Percentiles rank a stretch among this genome's conserved stretches.
These are phyloP conservation scores for Dinocampus coccinellae DNA, from an alignment of 2,888 invertebrate genomes.

Conservation along the genomic window DNA sequence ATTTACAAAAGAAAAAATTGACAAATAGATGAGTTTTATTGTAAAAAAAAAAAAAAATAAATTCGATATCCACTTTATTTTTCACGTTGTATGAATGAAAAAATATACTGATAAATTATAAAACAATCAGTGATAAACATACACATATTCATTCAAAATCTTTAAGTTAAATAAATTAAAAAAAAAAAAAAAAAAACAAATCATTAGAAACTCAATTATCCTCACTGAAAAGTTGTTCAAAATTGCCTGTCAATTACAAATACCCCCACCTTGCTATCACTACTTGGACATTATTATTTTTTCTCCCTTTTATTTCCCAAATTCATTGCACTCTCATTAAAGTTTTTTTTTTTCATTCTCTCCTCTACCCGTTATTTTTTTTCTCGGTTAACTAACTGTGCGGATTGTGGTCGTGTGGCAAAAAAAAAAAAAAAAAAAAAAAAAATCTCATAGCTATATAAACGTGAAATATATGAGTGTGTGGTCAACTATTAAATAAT, in stretches of 20 bases:
- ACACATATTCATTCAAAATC: no score
- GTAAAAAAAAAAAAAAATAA: not conserved
- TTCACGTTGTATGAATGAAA: no score
- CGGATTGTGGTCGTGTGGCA: conserved; percentile 14
- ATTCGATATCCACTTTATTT: no score
- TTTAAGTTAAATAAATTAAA: no score
- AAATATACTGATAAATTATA: no score
- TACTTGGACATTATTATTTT: conserved; percentile 4
- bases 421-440: no score
- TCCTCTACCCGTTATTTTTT: not conserved
- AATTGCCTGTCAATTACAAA: conserved; percentile 25
- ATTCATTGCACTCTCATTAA: conserved; percentile 38
- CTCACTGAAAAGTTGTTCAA: conserved; percentile 9
- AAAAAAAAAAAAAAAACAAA: conserved; percentile 29
- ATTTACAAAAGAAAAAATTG: not conserved
- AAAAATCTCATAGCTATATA: not conserved
- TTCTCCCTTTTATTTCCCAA: conserved; percentile 20
- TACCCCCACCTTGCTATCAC: not conserved
- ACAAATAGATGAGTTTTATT: not conserved
- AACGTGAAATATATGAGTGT: not conserved
- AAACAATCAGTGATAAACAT: no score
- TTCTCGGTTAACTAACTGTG: not conserved
- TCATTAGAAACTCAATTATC: conserved; percentile 39
- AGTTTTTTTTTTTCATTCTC: not conserved
- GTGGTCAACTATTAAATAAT: not conserved